Evolutionary conservation across 2,113 vertebrate species (phyloP).

Genomic region (Fulmarus glacialis): DNA sequence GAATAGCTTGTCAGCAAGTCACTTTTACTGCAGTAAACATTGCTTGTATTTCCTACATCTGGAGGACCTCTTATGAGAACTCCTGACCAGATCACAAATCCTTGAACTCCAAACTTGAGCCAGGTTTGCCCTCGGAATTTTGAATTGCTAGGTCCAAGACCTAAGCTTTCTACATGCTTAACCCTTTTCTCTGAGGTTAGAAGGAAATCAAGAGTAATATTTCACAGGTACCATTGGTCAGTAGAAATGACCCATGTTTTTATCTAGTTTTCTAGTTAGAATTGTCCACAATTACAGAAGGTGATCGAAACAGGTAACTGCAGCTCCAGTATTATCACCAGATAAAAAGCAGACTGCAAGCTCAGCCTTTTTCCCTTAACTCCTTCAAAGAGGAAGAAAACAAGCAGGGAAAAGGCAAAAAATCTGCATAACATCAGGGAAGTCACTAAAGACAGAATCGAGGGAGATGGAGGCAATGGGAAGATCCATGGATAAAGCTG

Average conservation of each 20-base stretch:
- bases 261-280: neutral
- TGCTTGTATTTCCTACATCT: neutral
- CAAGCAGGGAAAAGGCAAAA: neutral
- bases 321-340: neutral
- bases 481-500: neutral
- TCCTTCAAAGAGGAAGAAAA: neutral
- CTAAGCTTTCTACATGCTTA: neutral
- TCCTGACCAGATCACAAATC: neutral
- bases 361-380: neutral
- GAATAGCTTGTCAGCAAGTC: neutral
- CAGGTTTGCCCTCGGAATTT: neutral
- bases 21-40: neutral
- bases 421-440: neutral
- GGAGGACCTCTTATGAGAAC: neutral
- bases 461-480: neutral
- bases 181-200: neutral
- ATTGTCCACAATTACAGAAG: neutral
- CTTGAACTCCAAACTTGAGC: neutral
- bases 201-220: neutral
- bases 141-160: neutral
- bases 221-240: neutral
- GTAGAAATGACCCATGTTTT: neutral
- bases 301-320: neutral
- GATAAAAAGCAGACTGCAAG: neutral
- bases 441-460: neutral